Evolutionary conservation across 2,888 invertebrate genomes (phyloP), one percentile per base, ranked within the genome.

Genomic region (Caenorhabditis afra): DNA sequence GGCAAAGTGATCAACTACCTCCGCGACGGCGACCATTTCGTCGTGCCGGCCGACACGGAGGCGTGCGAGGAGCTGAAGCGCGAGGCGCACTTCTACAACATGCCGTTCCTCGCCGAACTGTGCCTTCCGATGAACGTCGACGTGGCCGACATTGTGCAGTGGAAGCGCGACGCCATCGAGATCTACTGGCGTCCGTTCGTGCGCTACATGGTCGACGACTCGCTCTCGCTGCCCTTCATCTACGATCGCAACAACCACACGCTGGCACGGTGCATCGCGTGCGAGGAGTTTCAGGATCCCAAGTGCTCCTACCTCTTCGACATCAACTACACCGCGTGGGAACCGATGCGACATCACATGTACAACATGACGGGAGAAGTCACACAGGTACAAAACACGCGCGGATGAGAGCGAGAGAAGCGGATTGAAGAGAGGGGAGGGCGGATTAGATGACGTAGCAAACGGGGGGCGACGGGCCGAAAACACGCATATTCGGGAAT

Each of bases 261-360:
- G 5, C 61, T 87, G 20, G 87, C 87, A 7, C 67, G 80, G 49
- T 88, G 88, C 75, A 87, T 88, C 23, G 88, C 87, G 0, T 88
- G 88, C 53, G 84, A 86, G 22, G 87, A 87, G 52, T 84, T 83
- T 55, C 85, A 86, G 61, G 88, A 88, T 61, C 88, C 88, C 11
- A 88, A 88, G 62, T 84, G 83, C 47, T 81, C 85, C 16, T 84
- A 86, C 70, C 82, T 87, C 4, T 86, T 86, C 57, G 86, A 87
- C 52, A 85, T 87, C 70, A 83, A 85, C 71, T 84, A 87, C 59
- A 70, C 71, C 12, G 87, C 85, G 47, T 88, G 88, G 88, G 82
- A 82, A 35, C 86, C 88, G 7, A 82, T 87, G 81, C 65, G 79
- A 16, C 87, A 88, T 68, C 88, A 88, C 74, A 88, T 88, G 88